Evolutionary conservation across 1,140 invertebrate species (phyloP), one percentile per base, ranked within the genome.

Genomic region (Lepidotrigona ventralis): DNA sequence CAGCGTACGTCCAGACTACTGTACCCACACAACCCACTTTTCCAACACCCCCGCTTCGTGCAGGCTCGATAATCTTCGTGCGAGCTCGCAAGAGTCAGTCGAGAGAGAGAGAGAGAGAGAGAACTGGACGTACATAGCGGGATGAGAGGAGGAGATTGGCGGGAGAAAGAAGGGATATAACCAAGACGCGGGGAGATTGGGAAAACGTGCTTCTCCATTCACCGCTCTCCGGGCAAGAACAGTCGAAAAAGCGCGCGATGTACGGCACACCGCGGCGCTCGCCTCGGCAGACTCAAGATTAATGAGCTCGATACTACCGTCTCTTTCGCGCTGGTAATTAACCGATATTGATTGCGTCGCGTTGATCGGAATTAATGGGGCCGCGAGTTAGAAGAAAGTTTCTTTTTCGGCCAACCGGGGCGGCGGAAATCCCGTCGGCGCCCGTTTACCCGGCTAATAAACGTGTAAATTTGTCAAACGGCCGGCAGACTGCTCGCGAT

Each of bases 41-140:
- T 53, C 70, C 86, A 60, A 85, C 74, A 72, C 78, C 86, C 81
- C 63, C 71, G 79, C 80, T 88, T 91, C 88, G 88, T 85, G 88
- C 78, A 83, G 88, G 82, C 87, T 91, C 90, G 89, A 90, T 88
- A 88, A 89, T 90, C 88, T 91, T 90, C 91, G 89, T 86, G 76
- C 79, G 46, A 86, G 83, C 81, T 87, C 84, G 84, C 74, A 63
- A 77, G 15, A 68, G 58, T 68, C 71, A 66, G 70, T 77, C 71
- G 60, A 68, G 79, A 80, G 85, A 91, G 87, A 88, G 89, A 89
- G 86, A 83, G 56, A 33, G 56, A 74, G 66, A 8, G 23, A 56
- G 58, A 14, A 69, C 46, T 53, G 26, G 19, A 53, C 54, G 39
- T 46, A 6, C 39, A 8, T 46, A 46, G 26, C 68, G 71, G 63